Base-by-base conservation (phyloP, 23 tunicate genomes). In the Phallusia fumigata region DNA sequence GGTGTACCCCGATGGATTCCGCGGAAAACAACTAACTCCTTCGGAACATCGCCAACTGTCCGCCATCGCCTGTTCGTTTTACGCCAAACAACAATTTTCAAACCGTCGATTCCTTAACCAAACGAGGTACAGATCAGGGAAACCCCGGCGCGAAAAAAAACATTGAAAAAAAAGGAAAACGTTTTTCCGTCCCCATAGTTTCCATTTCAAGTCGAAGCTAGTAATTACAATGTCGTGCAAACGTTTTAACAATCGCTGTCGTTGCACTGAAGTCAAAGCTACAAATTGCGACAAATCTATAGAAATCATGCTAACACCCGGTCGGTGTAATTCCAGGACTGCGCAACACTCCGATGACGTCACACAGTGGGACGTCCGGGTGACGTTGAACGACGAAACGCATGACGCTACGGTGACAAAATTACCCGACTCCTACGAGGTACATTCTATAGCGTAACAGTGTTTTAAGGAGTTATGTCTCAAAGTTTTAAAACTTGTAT, bases 1-100 rank as follows among this genome's bases (percentile, higher is more conserved):
- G 36, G 95, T 86, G 21, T 95, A 95, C 76, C 99, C 99, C 33
- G 92, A 95, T 18, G 99, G 99, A 24, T 95, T 95, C 80, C 80
- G n/a, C 19, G 90, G 87, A 0, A 84, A 81, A 76, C 76, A 51
- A 35, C 83, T 95, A 6, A 33, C 79, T 31, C 16, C 64, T 26
- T n/a, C 40, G 21, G 91, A 95, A 65, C 87, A 81, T 31, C 30
- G 10, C 15, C 78, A 89, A 24, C 83, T 95, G 19, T 76, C 73
- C 51, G 89, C 99, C n/a, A 82, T 96, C 53, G 93, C 97, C 52
- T 76, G 90, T 65, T 83, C 90, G 19, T 93, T 96, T 78, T 88
- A 88, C 74, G 89, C 89, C 26, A 73, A 64, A 21, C 91, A 93
- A 64, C 90, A 88, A 78, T 44, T 35, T 44, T 30, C 28, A 0